These are phyloP conservation scores for Therioaphis trifolii DNA, from an alignment of 2,888 invertebrate species.

Conservation along the genomic window DNA sequence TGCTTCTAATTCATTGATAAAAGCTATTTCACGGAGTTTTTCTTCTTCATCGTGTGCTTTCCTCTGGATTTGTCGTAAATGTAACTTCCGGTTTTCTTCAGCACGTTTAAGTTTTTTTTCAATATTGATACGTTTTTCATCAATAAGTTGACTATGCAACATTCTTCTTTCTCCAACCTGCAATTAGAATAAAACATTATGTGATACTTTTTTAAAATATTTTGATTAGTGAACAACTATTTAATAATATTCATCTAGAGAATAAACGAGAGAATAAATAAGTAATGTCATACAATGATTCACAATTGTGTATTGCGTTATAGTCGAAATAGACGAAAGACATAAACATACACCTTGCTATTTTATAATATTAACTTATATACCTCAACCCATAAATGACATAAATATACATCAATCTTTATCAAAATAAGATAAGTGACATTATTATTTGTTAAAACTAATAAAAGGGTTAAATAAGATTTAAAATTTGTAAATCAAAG, in stretches of 20 bases:
- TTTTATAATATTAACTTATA: no score
- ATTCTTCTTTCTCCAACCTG: constrained; percentile 75
- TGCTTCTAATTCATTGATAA: constrained; percentile 95
- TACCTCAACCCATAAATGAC: no score
- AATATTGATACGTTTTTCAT: constrained; percentile 77
- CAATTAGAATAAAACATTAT: constrained; percentile 54
- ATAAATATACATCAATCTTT: no score
- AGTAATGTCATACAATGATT: no score
- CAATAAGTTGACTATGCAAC: constrained; percentile 86
- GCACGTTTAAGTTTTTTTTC: constrained; percentile 84
- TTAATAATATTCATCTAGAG: no score
- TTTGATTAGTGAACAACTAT: no score
- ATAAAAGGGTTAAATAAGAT: background rate
- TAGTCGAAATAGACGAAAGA: no score
- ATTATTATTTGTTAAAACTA: constrained; percentile 79
- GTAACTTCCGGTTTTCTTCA: constrained; percentile 88
- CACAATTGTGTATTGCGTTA: no score
- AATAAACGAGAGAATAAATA: no score
- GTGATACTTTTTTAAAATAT: no score
- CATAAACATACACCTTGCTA: no score
- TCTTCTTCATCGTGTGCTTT: constrained; percentile 98
- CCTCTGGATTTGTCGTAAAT: constrained; percentile 84
- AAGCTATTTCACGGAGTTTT: constrained; percentile 95
- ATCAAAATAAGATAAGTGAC: no score
- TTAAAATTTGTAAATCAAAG: constrained; percentile 68